A percentile compares a stretch with the other conserved stretches of the same genome.
Evolutionary conservation across 2,797 vertebrate genomes (phyloP).

Genomic region (Halcyon leucocephala): DNA sequence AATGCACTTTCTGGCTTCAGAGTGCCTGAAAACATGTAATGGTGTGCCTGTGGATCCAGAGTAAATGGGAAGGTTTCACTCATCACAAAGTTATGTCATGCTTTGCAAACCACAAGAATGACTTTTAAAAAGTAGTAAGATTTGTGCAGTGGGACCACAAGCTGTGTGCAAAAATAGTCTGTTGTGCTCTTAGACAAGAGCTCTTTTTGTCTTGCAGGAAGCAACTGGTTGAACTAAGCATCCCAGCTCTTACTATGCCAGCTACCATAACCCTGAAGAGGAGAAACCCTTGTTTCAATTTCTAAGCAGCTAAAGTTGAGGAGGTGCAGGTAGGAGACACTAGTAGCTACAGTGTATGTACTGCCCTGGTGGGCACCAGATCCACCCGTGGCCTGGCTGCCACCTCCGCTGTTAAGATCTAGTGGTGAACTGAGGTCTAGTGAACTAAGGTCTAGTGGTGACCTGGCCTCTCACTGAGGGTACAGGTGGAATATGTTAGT

Average conservation of each 20-base stretch:
- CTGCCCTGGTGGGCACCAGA: not conserved
- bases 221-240: not conserved
- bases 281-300: not conserved
- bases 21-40: not conserved
- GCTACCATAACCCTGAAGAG: not conserved
- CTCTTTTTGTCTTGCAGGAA: not conserved
- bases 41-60: not conserved
- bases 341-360: accelerated
- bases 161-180: not conserved
- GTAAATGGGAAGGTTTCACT: not conserved
- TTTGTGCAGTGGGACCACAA: not conserved
- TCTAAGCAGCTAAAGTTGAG: not conserved
- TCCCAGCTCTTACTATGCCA: not conserved
- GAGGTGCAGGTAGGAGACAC: not conserved
- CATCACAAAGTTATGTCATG: not conserved
- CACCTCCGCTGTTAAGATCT: accelerated
- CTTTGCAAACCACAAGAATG: not conserved
- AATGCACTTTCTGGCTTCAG: not conserved
- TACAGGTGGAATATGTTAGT: too few relatives aligned
- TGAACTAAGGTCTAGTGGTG: not conserved
- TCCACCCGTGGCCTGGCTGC: not conserved
- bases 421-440: not conserved
- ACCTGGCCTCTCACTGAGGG: not conserved
- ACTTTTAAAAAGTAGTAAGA: not conserved
- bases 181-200: not conserved